Base-by-base conservation (phyloP, 1,140 invertebrate genomes). In the Goniozus legneri region DNA sequence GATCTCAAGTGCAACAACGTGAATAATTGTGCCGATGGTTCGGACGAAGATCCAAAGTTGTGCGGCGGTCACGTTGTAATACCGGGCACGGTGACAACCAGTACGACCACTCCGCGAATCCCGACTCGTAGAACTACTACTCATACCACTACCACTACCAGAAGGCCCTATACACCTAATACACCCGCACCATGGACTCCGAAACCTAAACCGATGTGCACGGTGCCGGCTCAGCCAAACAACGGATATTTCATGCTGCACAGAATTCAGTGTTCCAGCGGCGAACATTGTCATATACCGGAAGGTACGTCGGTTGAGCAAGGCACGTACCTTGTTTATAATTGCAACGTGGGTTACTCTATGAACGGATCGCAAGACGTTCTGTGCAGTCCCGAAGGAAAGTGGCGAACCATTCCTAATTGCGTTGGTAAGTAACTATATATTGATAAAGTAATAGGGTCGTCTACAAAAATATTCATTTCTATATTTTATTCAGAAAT, bases 11-110 rank as follows among this genome's bases (percentile, higher is more conserved):
- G 84, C 54, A 76, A 90, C 60, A 76, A 77, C 1, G 52, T 64
- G 3, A 50, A 40, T 19, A 77, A 90, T 47, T 91, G 87, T 62
- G 62, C 61, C 0, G 84, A 88, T 67, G 78, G 79, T 8, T 85
- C 86, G 0, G 90, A 92, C 64, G 89, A 87, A 50, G 54, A 65
- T 56, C 43, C 47, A 8, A 14, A 2, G n/a, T 18, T 59, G 3
- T 73, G 71, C 40, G 4, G 8, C 15, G 4, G 14, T 14, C 16
- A 31, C 22, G 12, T 12, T 7, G 3, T 15, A 15, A n/a, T 31
- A 20, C 12, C 24, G 0, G 30, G 4, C 3, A 8, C 3, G 12
- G 21, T 2, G n/a, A n/a, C n/a, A 1, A 24, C 24, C 7, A 42
- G 34, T 13, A 34, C 13, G 8, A 24, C 6, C 3, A 27, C 37